Evolutionary conservation across 2,113 vertebrate species (phyloP).

Genomic region (Amphiprion percula): DNA sequence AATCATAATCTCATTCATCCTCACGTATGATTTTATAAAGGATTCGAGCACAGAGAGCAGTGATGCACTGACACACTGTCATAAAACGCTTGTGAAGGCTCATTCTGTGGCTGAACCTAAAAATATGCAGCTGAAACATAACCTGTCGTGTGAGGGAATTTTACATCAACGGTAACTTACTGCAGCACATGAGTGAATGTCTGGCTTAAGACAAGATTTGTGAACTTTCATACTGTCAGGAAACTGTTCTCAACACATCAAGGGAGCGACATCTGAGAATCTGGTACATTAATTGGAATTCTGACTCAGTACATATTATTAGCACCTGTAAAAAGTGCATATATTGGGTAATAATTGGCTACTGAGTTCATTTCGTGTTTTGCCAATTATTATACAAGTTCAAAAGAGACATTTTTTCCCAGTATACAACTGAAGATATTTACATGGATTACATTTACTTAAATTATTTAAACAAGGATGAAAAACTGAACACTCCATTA

Average conservation of each 20-base stretch:
- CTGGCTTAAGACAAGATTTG: not conserved
- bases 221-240: not conserved
- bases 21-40: not conserved
- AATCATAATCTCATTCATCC: constrained; percentile 9
- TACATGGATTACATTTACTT: not conserved
- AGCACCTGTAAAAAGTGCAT: not conserved
- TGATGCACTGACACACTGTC: constrained; percentile 1
- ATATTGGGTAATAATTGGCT: not conserved
- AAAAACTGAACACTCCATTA: not conserved
- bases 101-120: not conserved
- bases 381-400: not conserved
- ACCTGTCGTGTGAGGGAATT: not conserved
- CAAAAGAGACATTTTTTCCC: not conserved
- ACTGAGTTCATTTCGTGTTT: not conserved
- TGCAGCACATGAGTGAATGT: too few relatives aligned
- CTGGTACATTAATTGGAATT: not conserved
- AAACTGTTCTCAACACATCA: not conserved
- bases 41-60: not conserved
- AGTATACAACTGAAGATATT: not conserved
- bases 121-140: not conserved
- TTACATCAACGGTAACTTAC: not conserved
- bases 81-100: not conserved
- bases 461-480: not conserved
- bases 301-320: not conserved
- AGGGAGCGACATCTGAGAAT: not conserved